Conservation (phyloP, 2,797 vertebrate genomes). For the Falco novaeseelandiae region DNA sequence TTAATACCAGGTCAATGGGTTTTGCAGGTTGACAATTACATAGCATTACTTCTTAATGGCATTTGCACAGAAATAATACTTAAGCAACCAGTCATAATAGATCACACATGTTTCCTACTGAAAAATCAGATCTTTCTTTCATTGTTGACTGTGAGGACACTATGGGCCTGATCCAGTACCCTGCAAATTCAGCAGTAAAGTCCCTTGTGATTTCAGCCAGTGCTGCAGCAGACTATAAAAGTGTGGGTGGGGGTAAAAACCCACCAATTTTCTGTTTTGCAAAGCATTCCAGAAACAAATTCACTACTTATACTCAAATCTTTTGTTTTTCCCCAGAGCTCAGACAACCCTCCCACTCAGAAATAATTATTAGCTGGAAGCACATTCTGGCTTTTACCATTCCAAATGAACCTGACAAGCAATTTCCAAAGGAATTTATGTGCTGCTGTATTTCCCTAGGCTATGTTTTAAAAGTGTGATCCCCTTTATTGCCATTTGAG, state of each 20-base stretch:
- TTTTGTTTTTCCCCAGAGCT: slow-evolving; percentile 61
- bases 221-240: neutral
- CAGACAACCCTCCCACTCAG: slow-evolving; percentile 38
- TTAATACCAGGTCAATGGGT: neutral
- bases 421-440: slow-evolving; percentile 65
- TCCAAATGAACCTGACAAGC: slow-evolving; percentile 64
- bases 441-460: slow-evolving; percentile 49
- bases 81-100: neutral
- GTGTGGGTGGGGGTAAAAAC: neutral
- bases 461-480: slow-evolving; percentile 54
- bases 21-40: neutral
- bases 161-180: neutral
- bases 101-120: neutral
- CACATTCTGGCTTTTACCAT: slow-evolving; percentile 55
- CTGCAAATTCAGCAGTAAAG: neutral
- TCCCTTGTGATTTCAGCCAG: neutral
- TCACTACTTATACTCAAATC: slow-evolving; percentile 11
- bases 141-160: neutral
- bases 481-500: slow-evolving; percentile 50
- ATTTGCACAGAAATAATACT: neutral
- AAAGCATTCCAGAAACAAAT: slow-evolving; percentile 20
- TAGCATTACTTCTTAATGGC: neutral
- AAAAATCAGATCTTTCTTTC: neutral
- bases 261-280: neutral
- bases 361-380: slow-evolving; percentile 66